phyloP scores from a whole-genome alignment of 2,888 invertebrate species.

The Nudaria mundana region DNA sequence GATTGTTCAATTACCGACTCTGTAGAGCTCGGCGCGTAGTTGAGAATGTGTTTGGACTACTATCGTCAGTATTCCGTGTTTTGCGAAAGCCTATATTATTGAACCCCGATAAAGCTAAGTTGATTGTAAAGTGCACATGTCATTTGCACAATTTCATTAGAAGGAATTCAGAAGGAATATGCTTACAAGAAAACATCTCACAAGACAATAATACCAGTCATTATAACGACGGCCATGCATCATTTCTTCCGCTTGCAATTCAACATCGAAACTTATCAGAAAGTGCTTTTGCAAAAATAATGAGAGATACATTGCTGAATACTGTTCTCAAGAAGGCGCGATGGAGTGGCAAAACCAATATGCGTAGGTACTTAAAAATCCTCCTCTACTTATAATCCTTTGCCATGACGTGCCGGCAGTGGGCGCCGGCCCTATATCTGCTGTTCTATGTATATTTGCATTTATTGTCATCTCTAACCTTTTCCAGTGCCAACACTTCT shows the following conservation, averaged over 20 bases:
- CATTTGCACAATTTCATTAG: conserved; percentile 3
- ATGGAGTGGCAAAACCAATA: conserved; percentile 4
- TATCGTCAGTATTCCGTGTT: conserved; percentile 6
- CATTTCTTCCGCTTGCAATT: conserved; percentile 7
- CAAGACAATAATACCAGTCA: conserved; percentile 5
- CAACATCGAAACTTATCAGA: conserved; percentile 9
- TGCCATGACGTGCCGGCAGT: no score
- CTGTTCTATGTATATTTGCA: conserved; percentile 3
- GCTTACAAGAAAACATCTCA: conserved; percentile 6
- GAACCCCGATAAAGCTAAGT: conserved; percentile 1
- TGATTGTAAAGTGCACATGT: conserved; percentile 5
- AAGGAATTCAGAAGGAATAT: conserved; percentile 5
- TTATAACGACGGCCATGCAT: conserved; percentile 6
- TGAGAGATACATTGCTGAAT: conserved; percentile 5
- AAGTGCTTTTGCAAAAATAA: conserved; percentile 6
- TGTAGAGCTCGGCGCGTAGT: conserved; percentile 11
- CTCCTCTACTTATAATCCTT: not conserved
- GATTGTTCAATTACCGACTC: conserved; percentile 10
- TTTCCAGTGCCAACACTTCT: conserved; percentile 10
- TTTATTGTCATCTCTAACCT: conserved; percentile 8
- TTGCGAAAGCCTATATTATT: conserved; percentile 9
- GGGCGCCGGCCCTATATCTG: conserved; percentile 1
- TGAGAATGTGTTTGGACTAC: conserved; percentile 9
- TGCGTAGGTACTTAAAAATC: conserved; percentile 5
- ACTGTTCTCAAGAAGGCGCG: conserved; percentile 4